Base-by-base conservation (phyloP, 2,797 vertebrate species). In the Cheirogaleus major region DNA sequence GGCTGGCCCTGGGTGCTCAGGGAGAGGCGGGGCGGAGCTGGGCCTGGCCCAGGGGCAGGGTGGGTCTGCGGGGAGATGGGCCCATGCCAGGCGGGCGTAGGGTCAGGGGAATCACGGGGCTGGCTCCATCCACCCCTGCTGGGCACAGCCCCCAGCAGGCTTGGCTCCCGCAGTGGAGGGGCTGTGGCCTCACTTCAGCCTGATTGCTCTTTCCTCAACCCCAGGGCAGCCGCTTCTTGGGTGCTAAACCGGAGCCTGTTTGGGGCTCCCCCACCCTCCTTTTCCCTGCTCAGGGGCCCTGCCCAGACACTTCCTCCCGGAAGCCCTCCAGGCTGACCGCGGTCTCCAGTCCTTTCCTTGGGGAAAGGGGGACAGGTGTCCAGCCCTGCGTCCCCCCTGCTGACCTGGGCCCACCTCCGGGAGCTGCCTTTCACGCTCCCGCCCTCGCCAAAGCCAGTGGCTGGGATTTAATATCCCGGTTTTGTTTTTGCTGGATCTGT, bases 141-240 rank as follows among this genome's bases (percentile, higher is more conserved):
- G 43, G 70, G 35, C 30, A 9, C 17, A 14, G 22, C 15, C 67
- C 27, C 43, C 6, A 3, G 32, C 72, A 27, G 43, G 10, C 73
- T 76, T 41, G 43, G 35, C 3, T 38, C 38, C 41, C 57, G 14
- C 5, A 6, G 18, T 27, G 23, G 32, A 14, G 6, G 18, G 20
- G 1, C 1, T 5, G 7, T 6, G 20, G 65, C 25, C 73, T 41
- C 4, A 0, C 23, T 23, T 5, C 23, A 38, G 43, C 67, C 27
- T 81, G 22, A 0, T 52, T 10, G 35, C 15, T 35, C 72, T 92
- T 59, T 75, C n/a, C 38, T 69, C 30, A 25, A 32, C 32, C 32
- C n/a, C 17, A 6, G 59, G 59, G 20, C n/a, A 22, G 15, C 63
- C 1, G 0, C n/a, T 25, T 38, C 50, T 52, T 22, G 22, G 43